A percentile compares a stretch with the other conserved stretches of the same genome.
Conservation (phyloP, 2,888 invertebrate species). For the Zonitis immaculata region DNA sequence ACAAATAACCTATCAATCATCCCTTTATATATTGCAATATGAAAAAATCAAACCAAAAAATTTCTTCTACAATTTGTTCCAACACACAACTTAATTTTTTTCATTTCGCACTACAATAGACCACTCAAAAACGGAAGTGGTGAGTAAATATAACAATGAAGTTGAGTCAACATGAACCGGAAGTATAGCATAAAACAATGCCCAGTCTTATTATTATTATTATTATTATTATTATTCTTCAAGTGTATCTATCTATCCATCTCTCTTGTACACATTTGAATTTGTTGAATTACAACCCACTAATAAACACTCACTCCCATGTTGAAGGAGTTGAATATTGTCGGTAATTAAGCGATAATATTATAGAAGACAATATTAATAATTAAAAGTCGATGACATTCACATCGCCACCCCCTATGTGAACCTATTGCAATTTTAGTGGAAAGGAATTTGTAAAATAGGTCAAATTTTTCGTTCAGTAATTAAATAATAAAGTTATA, state of each 20-base stretch:
- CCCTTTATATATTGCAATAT: no score
- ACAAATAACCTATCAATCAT: neutral
- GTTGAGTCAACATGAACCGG: neutral
- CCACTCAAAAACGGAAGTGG: neutral
- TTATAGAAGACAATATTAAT: neutral
- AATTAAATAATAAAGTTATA: neutral
- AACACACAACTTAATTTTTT: no score
- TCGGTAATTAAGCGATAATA: neutral
- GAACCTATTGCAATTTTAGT: no score
- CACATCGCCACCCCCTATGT: no score
- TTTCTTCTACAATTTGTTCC: neutral
- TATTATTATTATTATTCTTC: no score
- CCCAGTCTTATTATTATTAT: neutral
- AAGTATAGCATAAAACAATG: neutral
- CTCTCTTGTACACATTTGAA: neutral
- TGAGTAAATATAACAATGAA: neutral
- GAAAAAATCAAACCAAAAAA: neutral
- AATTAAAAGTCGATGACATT: no score
- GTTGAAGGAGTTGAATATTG: neutral
- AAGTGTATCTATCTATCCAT: neutral
- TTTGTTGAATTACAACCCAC: neutral
- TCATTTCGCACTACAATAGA: neutral
- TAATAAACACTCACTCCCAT: neutral
- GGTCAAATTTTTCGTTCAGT: no score
- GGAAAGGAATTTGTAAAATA: no score